Evolutionary conservation across 2,888 invertebrate species (phyloP).

Genomic region (Tetheella fluctuosa): DNA sequence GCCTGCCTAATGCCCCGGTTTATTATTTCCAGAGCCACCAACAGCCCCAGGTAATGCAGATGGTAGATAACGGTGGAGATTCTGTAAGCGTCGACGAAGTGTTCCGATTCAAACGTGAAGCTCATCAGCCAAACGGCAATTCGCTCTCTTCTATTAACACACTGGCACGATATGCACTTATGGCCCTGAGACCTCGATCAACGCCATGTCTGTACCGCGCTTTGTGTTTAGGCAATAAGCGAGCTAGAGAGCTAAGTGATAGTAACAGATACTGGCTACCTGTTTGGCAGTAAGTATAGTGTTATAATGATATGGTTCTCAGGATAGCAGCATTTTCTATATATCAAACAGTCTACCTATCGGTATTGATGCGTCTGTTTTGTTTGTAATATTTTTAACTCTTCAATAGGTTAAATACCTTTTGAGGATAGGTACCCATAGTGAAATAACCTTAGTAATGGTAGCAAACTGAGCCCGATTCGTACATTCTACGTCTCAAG

Average conservation of each 20-base stretch:
- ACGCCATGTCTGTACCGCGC: conserved; percentile 85
- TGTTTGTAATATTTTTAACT: too few relatives aligned
- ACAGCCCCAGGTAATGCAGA: conserved; percentile 72
- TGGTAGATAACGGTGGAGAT: conserved; percentile 70
- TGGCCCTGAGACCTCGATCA: conserved; percentile 79
- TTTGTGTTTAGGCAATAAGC: conserved; percentile 88
- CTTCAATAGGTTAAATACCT: too few relatives aligned
- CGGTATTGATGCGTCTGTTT: too few relatives aligned
- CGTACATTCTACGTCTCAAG: too few relatives aligned
- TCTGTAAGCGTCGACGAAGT: conserved; percentile 73
- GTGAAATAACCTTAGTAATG: too few relatives aligned
- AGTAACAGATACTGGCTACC: conserved; percentile 88
- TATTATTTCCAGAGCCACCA: conserved; percentile 59
- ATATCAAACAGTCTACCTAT: too few relatives aligned
- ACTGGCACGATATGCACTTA: conserved; percentile 82
- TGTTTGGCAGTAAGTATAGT: conserved; percentile 87
- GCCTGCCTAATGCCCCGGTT: too few relatives aligned
- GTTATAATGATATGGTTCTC: conserved; percentile 5
- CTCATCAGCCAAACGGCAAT: conserved; percentile 33
- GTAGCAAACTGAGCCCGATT: too few relatives aligned
- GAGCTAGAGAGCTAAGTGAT: conserved; percentile 81
- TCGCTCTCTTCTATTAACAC: conserved; percentile 77
- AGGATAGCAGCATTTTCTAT: background rate
- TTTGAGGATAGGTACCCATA: too few relatives aligned
- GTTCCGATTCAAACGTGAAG: conserved; percentile 68